Base-by-base conservation (phyloP, 1,140 invertebrate genomes). In the Campoletis sonorensis region DNA sequence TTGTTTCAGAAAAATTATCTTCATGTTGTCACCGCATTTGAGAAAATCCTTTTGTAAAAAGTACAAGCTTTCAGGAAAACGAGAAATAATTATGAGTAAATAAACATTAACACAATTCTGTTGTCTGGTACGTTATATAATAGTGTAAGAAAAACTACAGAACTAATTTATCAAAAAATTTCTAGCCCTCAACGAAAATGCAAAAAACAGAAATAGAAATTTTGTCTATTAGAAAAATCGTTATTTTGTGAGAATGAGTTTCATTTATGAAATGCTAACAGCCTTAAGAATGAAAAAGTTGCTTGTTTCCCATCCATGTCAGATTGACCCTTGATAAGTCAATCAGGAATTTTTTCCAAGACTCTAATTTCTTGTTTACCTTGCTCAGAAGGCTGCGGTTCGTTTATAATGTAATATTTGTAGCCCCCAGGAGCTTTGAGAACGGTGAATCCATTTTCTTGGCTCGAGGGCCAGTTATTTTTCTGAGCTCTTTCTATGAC, bases 391-490 rank as follows among this genome's bases (percentile, higher is more conserved):
- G 93, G 93, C 86, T 95, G 94, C 58, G 94, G 91, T 90, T 97
- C 94, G 87, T 97, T 94, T 70, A 96, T 90, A 49, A 99, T 93
- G 84, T 93, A 95, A 91, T 98, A 98, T 86, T 95, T 96, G 89
- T 99, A 98, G 26, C 98, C 98, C 90, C 97, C 98, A 64, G 98
- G 98, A 76, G 98, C 96, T 88, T 95, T 93, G 10, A 98, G 79
- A 87, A 93, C 87, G 84, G 90, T 90, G 82, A 88, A 85, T 30
- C 93, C 94, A 90, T 94, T 92, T 82, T 95, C 93, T 84, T 95
- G 92, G 78, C 93, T 91, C 0, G 95, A 84, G 8, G 95, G 95
- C 94, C 95, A 97, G 58, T 94, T 93, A 68, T 92, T 87, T 11
- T 93, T 87, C 77, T 94, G 94, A 15, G 97, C 97, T 87, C 96